phyloP scores from a whole-genome alignment of 37 sponge, comb jelly and placozoan genomes.

The Beroe ovata region DNA sequence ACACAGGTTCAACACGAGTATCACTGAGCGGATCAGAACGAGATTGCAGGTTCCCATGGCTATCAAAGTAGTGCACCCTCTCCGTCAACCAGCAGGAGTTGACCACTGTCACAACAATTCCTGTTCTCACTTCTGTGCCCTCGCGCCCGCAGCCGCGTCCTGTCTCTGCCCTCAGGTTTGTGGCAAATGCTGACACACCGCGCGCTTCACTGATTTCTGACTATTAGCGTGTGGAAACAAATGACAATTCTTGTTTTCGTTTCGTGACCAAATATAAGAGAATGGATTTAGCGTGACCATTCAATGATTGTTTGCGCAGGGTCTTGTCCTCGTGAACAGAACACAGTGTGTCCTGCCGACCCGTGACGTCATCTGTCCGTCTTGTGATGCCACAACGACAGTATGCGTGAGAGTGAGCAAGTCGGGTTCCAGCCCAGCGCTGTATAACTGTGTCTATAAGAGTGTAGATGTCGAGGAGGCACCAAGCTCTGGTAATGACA shows the following conservation, averaged over 20 bases:
- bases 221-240: no score
- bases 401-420: not conserved
- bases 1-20: slow-evolving; percentile 30
- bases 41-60: slow-evolving; percentile 43
- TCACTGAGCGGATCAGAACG: slow-evolving; percentile 16
- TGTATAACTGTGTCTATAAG: not conserved
- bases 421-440: not conserved
- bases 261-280: no score
- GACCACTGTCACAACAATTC: not conserved
- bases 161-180: slow-evolving; percentile 57
- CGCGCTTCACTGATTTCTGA: no score
- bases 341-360: not conserved
- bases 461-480: not conserved
- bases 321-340: not conserved
- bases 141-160: not conserved
- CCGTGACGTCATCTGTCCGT: slow-evolving; percentile 42
- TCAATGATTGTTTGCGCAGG: no score
- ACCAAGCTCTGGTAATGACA: no score
- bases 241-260: no score
- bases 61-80: slow-evolving; percentile 46
- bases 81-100: slow-evolving; percentile 14
- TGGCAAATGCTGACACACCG: not conserved
- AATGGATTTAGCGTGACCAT: no score
- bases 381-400: not conserved
- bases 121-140: slow-evolving; percentile 42